Base-by-base conservation (phyloP, 2,113 vertebrate species). In the Neogale vison region DNA sequence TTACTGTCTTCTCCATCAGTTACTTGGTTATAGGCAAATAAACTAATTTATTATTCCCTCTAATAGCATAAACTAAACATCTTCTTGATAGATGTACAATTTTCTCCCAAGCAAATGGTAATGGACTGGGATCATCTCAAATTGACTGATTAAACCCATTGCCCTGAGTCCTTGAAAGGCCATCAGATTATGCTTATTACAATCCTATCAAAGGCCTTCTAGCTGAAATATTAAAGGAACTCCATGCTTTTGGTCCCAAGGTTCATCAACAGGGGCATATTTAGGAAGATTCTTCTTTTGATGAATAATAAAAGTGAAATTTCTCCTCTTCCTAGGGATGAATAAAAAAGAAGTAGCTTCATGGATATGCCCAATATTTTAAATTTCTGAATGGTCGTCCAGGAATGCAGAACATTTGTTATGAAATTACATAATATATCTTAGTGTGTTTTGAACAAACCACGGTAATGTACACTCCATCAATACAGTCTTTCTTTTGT, bases 11-110 rank as follows among this genome's bases (percentile, higher is more conserved):
- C 45, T 83, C 74, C 45, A 79, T 88, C 36, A 90, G 55, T 77
- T 96, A 86, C 50, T 97, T 17, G 85, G 4, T 52, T 81, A 93
- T 80, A 94, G 95, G 1, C 12, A 87, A 82, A 11, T 79, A 95
- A 92, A 71, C 24, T 71, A 79, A 97, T 91, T 50, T 63, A 88
- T 88, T 72, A 55, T 83, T 92, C 31, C 88, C 6, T 91, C 50
- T 85, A 88, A 39, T 42, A 77, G 23, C 55, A 65, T 81, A 93
- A 81, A 90, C 34, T 74, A 82, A 94, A 80, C 90, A 55, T 81
- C 1, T 81, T 94, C n/a, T 90, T 86, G 39, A 67, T 55, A 50
- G 34, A 76, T 61, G 20, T 36, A 42, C 34, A 47, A 14, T 91
- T 96, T 14, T 55, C n/a, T 82, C 26, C 47, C 34, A 76, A 90